Evolutionary conservation across 2,888 invertebrate genomes (phyloP), one percentile per base, ranked within the genome.

Genomic region (Hyalella azteca): DNA sequence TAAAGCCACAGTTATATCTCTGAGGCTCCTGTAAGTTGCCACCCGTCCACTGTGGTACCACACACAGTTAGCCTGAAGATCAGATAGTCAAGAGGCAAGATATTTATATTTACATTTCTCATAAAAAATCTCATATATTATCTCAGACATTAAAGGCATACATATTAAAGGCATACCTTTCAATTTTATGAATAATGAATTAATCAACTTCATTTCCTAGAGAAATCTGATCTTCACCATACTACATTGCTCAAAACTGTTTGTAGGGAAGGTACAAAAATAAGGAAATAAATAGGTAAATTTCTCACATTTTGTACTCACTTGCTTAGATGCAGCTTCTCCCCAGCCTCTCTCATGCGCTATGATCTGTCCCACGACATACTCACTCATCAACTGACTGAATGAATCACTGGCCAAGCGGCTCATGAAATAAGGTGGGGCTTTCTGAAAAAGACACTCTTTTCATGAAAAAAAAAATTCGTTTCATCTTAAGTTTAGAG

Each of bases 1-100:
- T 80, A 91, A 88, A 9, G 90, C 91, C 82, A 91, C 86, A 2
- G 88, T 89, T 19, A 91, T 86, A 79, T 90, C 89, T 40, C 86
- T 86, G 80, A 91, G 87, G 1, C 87, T 84, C 73, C 90, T 87
- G 80, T 89, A 87, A 22, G n/a, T 40, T 3, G 40, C 77, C 5
- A 83, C 81, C 22, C 80, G 79, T 26, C 77, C 81, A 4, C 76
- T 59, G 9, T 80, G 78, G n/a, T 26, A 36, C 83, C 83, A 83
- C 32, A 45, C 66, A 40, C 78, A 54, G 48, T 78, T 26, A 32
- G 78, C 26, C 83, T 83, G 79, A 60, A 78, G 32, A n/a, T n/a
- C n/a, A n/a, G n/a, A n/a, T n/a, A n/a, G n/a, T n/a, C n/a, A n/a
- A n/a, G n/a, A n/a, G n/a, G n/a, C n/a, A n/a, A n/a, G n/a, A n/a